Evolutionary conservation across 2,888 invertebrate genomes (phyloP).

Genomic region (Caenorhabditis wallacei): DNA sequence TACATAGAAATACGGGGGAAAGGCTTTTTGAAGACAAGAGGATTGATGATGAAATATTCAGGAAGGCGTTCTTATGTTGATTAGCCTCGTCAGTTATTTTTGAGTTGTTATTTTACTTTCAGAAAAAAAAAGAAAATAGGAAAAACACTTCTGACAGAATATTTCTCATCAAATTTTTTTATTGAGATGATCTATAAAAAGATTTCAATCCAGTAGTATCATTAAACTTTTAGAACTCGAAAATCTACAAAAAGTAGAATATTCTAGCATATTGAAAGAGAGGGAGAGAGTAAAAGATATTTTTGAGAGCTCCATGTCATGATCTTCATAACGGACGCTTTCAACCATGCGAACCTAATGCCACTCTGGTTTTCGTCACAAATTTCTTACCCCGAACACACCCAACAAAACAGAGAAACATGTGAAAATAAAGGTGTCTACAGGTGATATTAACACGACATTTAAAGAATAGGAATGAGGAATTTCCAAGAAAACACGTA

Average conservation of each 20-base stretch:
- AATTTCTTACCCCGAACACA: constrained; percentile 11
- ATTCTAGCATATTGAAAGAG: not conserved
- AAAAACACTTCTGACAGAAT: not conserved
- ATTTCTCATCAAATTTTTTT: not conserved
- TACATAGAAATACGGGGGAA: not conserved
- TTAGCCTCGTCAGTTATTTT: constrained; percentile 11
- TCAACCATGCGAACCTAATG: constrained; percentile 32
- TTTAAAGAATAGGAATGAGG: too few species aligned
- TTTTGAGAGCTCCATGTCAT: constrained; percentile 24
- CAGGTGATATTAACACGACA: constrained; percentile 3
- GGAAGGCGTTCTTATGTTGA: constrained; percentile 3
- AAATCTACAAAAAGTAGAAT: not conserved
- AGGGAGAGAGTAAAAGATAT: constrained; percentile 23
- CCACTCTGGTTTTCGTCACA: not conserved
- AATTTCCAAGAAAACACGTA: not conserved
- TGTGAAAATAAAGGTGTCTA: not conserved
- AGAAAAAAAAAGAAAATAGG: not conserved
- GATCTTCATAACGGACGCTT: constrained; percentile 10
- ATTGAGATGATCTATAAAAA: not conserved
- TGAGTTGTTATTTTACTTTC: not conserved
- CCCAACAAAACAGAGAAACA: not conserved
- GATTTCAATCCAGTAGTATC: not conserved
- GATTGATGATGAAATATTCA: not conserved
- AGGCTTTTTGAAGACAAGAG: not conserved
- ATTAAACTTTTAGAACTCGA: not conserved